A percentile compares a stretch with the other conserved stretches of the same genome.
Evolutionary conservation across 2,888 invertebrate genomes (phyloP).

Genomic region (Frankliniella fusca): DNA sequence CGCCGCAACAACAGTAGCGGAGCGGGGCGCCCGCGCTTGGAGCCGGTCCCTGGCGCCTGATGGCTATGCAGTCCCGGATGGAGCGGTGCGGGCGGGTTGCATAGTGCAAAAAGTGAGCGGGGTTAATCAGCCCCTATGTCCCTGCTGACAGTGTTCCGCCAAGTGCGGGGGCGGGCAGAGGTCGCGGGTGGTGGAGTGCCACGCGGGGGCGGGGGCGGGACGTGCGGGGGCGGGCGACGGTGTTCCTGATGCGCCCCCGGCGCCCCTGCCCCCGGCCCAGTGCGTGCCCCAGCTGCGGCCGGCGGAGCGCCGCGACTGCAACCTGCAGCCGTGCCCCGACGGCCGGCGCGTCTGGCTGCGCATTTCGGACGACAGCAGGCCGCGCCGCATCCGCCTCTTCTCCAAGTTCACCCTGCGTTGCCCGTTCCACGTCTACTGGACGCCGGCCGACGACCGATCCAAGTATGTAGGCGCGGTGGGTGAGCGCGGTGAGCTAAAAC

Average conservation of each 20-base stretch:
- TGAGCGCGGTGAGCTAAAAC: no score
- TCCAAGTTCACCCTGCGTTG: conserved; percentile 21
- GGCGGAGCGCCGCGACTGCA: conserved; percentile 6
- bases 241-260: neutral
- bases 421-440: conserved; percentile 13
- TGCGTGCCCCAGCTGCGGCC: conserved; percentile 6
- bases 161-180: conserved; percentile 15
- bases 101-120: no score
- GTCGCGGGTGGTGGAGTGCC: conserved; percentile 7
- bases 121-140: no score
- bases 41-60: no score
- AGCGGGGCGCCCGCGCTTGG: no score
- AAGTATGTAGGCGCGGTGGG: no score
- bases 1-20: no score
- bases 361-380: neutral
- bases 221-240: neutral
- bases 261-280: neutral
- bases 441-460: conserved; percentile 9
- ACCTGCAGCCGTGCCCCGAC: conserved; percentile 20
- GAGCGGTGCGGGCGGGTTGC: no score
- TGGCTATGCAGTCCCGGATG: no score
- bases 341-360: conserved; percentile 14
- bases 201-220: neutral
- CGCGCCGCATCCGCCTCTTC: conserved; percentile 20
- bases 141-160: neutral